These are phyloP conservation scores for Nyctalus aviator DNA, from an alignment of 2,797 vertebrate species.

Conservation along the genomic window DNA sequence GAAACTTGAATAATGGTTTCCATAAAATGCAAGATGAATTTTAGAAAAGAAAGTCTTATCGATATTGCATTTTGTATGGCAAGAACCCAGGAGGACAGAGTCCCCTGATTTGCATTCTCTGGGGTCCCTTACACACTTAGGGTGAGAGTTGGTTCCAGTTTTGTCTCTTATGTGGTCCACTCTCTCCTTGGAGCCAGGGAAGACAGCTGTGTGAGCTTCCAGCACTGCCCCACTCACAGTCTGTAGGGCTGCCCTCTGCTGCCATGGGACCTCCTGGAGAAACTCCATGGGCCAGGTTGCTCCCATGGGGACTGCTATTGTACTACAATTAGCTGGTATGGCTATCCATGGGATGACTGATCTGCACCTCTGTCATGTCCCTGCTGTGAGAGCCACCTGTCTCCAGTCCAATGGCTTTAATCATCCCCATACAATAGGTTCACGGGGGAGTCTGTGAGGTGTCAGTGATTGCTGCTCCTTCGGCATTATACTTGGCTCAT, in stretches of 20 bases:
- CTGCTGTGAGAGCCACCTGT: neutral
- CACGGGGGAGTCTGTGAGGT: neutral
- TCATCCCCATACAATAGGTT: neutral
- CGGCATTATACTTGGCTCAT: rapidly evolving
- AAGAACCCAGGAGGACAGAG: neutral
- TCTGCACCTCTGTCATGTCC: neutral
- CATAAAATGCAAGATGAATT: neutral
- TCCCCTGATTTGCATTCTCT: neutral
- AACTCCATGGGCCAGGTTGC: no score
- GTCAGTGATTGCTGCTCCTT: neutral
- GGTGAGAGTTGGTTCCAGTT: neutral
- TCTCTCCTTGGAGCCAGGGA: neutral
- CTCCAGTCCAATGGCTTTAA: neutral
- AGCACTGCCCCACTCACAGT: neutral
- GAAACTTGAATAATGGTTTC: neutral
- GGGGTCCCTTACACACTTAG: neutral
- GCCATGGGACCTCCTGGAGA: neutral
- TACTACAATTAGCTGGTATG: neutral
- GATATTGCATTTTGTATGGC: neutral
- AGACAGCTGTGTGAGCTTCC: neutral
- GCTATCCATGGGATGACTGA: neutral
- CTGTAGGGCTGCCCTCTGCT: neutral
- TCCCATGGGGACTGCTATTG: rapidly evolving
- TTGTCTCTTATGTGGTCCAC: neutral
- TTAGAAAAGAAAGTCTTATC: neutral